Base-by-base conservation (phyloP, 2,113 vertebrate genomes). In the Cyprinus carpio region DNA sequence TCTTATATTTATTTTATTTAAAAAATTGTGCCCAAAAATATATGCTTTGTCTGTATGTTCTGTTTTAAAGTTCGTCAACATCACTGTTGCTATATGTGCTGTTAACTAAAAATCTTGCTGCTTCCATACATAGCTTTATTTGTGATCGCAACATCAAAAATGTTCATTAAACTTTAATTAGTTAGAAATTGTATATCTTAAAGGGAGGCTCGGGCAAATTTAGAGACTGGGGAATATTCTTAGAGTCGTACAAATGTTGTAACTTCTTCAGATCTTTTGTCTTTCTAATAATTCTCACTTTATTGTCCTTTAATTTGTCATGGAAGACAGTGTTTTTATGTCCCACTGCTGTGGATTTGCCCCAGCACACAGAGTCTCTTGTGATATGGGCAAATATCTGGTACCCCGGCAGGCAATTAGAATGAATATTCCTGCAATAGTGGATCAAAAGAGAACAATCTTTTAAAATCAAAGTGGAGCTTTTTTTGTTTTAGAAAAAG, bases 361-460 rank as follows among this genome's bases (percentile, higher is more conserved):
- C 34, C 64, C 56, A 51, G 76, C 27, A 40, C 18, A 60, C 25
- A 23, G 58, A 65, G 87, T 90, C 92, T 86, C 87, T 31, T 75
- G 93, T 91, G 92, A 92, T 75, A 34, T 15, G 23, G 76, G 4
- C 86, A 20, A 84, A 89, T 67, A 80, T 88, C 88, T 81, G 86
- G 25, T 76, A 86, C 87, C 81, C 88, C 90, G 89, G 84, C 85
- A 91, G 91, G 90, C 91, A 83, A 90, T 87, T 89, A 87, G 88
- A 81, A 90, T 80, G 88, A 90, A 88, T 88, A 91, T 88, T 91
- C 90, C 86, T 87, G 92, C 91, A 89, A 93, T 81, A 89, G 37
- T 43, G 85, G 87, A 90, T 94, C 91, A 92, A 91, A 93, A 64
- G 90, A 85, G 86, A 89, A 89, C 75, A 88, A 88, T 87, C 81